Evolutionary conservation across 2,797 vertebrate species (phyloP).

Genomic region (Alcedo quadribrachys): DNA sequence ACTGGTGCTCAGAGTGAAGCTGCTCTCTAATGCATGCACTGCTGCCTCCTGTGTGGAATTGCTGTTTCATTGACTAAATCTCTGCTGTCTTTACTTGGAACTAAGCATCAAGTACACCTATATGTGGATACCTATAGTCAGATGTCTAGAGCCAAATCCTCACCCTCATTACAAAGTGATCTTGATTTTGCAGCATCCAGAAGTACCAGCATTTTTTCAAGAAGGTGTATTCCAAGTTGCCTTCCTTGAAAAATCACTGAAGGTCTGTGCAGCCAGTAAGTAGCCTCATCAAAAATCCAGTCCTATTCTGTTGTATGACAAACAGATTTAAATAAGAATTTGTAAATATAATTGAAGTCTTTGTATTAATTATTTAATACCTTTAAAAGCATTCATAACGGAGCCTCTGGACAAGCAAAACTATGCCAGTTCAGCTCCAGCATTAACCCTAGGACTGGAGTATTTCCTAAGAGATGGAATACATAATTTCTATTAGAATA

Average conservation of each 20-base stretch:
- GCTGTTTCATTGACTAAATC: background rate
- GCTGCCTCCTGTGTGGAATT: accelerated
- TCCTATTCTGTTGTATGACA: background rate
- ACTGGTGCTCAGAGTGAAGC: background rate
- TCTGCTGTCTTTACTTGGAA: background rate
- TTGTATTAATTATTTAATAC: background rate
- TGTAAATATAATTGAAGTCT: background rate
- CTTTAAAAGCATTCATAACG: background rate
- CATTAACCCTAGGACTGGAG: background rate
- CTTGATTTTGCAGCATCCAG: background rate
- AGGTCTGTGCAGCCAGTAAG: background rate
- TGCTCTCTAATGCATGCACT: background rate
- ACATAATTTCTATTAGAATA: background rate
- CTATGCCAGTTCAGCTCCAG: background rate
- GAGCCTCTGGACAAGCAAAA: background rate
- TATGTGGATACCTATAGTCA: background rate
- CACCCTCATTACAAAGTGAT: background rate
- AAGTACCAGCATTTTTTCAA: background rate
- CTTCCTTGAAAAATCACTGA: background rate
- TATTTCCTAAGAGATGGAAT: background rate
- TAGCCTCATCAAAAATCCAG: background rate
- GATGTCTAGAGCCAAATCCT: background rate
- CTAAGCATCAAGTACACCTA: background rate
- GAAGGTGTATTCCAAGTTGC: background rate
- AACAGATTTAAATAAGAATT: background rate